Conservation (phyloP, 2,888 invertebrate genomes). For the Eristalinus sepulchralis region DNA sequence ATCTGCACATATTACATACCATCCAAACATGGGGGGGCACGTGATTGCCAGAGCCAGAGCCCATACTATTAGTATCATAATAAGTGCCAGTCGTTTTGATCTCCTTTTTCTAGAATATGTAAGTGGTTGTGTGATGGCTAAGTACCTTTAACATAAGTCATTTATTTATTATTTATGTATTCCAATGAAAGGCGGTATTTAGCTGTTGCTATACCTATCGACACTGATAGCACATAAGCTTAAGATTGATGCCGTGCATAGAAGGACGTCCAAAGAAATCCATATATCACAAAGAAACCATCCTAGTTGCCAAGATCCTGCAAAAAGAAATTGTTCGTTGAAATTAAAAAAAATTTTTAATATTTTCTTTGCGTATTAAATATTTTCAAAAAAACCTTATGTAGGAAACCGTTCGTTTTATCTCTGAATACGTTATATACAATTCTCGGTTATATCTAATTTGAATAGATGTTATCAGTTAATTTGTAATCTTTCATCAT, state of each 20-base stretch:
- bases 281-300: constrained; percentile 94
- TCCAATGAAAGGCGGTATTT: not conserved
- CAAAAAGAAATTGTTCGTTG: no score
- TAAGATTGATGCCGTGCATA: constrained; percentile 96
- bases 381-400: not conserved
- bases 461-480: no score
- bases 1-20: constrained; percentile 83
- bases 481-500: no score
- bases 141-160: constrained; percentile 83
- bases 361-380: no score
- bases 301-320: constrained; percentile 94
- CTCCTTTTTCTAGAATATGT: constrained; percentile 94
- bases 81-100: constrained; percentile 90
- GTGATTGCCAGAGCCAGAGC: constrained; percentile 93
- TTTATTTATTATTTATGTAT: not conserved
- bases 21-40: constrained; percentile 96
- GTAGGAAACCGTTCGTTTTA: no score
- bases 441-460: no score
- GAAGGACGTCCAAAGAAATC: constrained; percentile 95
- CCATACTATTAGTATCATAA: constrained; percentile 96
- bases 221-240: constrained; percentile 96
- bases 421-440: no score
- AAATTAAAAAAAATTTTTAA: not conserved
- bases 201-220: constrained; percentile 83
- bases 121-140: constrained; percentile 96